A percentile compares a stretch with the other conserved stretches of the same genome.
Evolutionary conservation across 2,797 vertebrate species (phyloP).

Genomic region (Amphiprion clarkii): DNA sequence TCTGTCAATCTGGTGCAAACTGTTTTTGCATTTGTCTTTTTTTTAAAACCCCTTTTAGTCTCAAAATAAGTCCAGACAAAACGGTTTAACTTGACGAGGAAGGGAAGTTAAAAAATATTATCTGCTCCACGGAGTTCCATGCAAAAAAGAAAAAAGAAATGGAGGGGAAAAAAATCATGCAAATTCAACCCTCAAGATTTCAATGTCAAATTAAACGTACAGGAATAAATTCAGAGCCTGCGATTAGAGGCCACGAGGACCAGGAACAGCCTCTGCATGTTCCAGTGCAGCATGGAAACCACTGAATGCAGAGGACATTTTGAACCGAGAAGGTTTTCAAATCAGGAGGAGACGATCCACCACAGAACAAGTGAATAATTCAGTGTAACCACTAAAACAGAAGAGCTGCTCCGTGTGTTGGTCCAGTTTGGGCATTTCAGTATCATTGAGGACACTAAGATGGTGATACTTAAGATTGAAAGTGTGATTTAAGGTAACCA

Average conservation of each 20-base stretch:
- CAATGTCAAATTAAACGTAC: conserved; percentile 1
- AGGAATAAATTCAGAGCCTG: not conserved
- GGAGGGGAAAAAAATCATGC: not conserved
- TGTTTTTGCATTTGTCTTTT: conserved; percentile 43
- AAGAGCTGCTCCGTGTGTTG: not conserved
- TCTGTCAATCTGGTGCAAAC: conserved; percentile 10
- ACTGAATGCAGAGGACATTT: not conserved
- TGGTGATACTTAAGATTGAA: not conserved
- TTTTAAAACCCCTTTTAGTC: not conserved
- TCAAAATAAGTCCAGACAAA: conserved; percentile 28
- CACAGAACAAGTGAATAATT: not conserved
- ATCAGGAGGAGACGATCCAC: not conserved
- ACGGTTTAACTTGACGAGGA: conserved; percentile 2
- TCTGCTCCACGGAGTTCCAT: not conserved
- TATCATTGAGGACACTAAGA: not conserved
- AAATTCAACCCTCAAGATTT: conserved; percentile 19
- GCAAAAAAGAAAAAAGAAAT: not conserved
- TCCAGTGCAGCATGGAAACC: not conserved
- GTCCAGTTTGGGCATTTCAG: conserved; percentile 1
- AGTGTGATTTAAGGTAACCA: not conserved
- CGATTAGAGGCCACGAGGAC: not conserved
- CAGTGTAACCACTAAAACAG: not conserved
- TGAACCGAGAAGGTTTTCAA: not conserved
- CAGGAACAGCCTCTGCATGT: not conserved
- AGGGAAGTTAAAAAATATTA: not conserved